Conservation (phyloP, 1,140 invertebrate genomes). For the Colletes latitarsis region DNA sequence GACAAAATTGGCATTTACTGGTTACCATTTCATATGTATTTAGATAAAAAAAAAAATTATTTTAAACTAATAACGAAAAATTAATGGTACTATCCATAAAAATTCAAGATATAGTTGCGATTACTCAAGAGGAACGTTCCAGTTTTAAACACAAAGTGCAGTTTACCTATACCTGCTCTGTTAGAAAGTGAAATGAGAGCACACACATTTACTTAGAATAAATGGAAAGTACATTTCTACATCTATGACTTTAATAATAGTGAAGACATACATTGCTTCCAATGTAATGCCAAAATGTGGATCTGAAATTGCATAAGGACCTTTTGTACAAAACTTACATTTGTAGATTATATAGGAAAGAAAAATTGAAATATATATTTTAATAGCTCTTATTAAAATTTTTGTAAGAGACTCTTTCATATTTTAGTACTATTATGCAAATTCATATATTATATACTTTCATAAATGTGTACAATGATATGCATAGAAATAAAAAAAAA, state of each 20-base stretch:
- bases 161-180: conserved; percentile 11
- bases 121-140: conserved; percentile 39
- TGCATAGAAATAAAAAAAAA: background rate
- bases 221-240: conserved; percentile 48
- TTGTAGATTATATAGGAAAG: background rate
- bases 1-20: too few relatives aligned
- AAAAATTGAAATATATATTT: background rate
- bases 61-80: background rate
- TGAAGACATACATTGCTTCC: background rate
- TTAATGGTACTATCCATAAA: background rate
- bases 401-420: background rate
- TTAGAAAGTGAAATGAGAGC: conserved; percentile 65
- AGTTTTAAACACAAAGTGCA: conserved; percentile 35
- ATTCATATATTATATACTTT: too few relatives aligned
- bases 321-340: background rate
- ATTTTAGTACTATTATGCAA: too few relatives aligned
- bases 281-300: background rate
- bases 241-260: conserved; percentile 13
- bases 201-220: conserved; percentile 46
- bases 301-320: background rate
- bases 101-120: conserved; percentile 18
- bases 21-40: background rate
- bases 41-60: background rate
- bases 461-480: background rate
- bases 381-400: background rate